phyloP scores from a whole-genome alignment of 2,113 vertebrate genomes.

The Fregetta grallaria region DNA sequence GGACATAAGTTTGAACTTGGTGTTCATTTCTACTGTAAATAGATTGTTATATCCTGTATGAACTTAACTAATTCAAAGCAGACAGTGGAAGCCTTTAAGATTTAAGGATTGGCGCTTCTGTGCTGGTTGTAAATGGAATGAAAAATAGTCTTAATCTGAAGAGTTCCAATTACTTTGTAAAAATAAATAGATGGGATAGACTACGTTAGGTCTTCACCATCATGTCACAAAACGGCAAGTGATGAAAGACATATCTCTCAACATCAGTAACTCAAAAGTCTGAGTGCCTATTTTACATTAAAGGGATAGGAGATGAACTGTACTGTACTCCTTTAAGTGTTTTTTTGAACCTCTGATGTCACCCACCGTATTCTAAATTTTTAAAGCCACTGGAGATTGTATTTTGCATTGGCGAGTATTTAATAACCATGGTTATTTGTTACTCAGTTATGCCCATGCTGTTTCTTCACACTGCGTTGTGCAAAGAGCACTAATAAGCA shows the following conservation, averaged over 20 bases:
- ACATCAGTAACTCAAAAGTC: background rate
- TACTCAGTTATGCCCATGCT: background rate
- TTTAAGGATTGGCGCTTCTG: background rate
- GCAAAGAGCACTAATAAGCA: background rate
- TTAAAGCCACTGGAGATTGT: background rate
- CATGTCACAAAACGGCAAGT: background rate
- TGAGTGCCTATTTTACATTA: background rate
- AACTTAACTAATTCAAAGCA: background rate
- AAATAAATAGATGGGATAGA: background rate
- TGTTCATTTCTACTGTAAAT: background rate
- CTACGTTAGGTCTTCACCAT: background rate
- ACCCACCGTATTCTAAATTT: background rate
- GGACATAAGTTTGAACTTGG: conserved; percentile 6
- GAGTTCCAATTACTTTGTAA: background rate
- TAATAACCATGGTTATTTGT: background rate
- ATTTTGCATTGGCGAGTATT: background rate
- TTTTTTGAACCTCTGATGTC: background rate
- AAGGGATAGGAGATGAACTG: background rate
- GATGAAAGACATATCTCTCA: background rate
- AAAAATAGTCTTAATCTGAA: background rate
- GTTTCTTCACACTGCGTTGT: background rate
- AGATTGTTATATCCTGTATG: background rate
- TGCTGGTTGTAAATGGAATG: background rate
- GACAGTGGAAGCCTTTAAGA: background rate
- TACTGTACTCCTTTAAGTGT: background rate